These are phyloP conservation scores for Cinclus cinclus DNA, from an alignment of 2,113 vertebrate genomes.

Conservation along the genomic window DNA sequence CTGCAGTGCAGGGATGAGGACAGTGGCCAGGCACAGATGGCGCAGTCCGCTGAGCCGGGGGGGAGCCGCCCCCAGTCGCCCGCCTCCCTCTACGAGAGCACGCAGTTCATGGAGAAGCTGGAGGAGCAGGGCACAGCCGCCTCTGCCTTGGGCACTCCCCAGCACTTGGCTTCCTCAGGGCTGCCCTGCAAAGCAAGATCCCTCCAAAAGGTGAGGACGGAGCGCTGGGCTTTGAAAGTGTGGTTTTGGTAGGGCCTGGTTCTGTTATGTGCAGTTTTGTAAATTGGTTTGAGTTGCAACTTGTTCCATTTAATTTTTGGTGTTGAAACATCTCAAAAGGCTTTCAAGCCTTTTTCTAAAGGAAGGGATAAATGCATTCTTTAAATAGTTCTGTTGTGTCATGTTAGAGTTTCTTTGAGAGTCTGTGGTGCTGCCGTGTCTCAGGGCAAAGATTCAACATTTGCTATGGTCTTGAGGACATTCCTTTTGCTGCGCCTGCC, in stretches of 20 bases:
- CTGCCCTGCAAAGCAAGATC: slow-evolving; percentile 84
- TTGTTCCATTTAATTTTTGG: neutral
- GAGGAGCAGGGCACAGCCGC: slow-evolving; percentile 63
- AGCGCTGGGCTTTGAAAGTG: fast-evolving
- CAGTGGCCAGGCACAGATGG: neutral
- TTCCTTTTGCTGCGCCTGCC: neutral
- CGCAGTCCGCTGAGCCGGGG: neutral
- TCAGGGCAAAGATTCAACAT: neutral
- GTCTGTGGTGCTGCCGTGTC: neutral
- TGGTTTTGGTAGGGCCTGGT: neutral
- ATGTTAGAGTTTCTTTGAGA: neutral
- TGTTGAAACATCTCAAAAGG: neutral
- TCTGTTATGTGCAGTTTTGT: neutral
- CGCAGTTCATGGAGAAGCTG: slow-evolving; percentile 34
- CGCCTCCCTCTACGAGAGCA: slow-evolving; percentile 63
- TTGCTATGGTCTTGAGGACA: neutral
- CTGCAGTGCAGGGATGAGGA: slow-evolving; percentile 75
- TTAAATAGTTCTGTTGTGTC: neutral
- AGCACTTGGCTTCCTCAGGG: slow-evolving; percentile 72
- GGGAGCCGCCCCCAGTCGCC: slow-evolving; percentile 72
- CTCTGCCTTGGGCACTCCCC: slow-evolving; percentile 61
- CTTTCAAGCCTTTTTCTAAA: neutral
- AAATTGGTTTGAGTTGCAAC: neutral
- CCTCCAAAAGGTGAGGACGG: slow-evolving; percentile 84
- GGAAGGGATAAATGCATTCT: neutral